Percentiles rank a stretch among this genome's conserved stretches.
Conservation (phyloP, 2,113 vertebrate genomes). For the Pygoscelis antarcticus region DNA sequence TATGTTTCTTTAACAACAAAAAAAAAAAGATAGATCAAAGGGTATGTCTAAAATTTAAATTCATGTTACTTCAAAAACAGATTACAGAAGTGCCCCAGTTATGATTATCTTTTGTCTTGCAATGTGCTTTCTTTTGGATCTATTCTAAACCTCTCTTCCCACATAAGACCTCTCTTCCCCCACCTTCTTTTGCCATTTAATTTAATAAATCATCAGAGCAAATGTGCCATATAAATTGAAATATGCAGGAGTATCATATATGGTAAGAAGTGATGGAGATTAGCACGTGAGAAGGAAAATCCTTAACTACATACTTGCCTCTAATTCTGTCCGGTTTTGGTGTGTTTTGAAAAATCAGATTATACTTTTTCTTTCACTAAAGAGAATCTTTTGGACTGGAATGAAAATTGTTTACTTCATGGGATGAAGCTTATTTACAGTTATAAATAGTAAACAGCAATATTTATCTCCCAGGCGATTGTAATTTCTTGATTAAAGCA, state of each 20-base stretch:
- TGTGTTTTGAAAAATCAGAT: constrained; percentile 48
- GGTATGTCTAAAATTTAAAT: not conserved
- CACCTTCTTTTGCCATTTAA: constrained; percentile 40
- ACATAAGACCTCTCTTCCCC: not conserved
- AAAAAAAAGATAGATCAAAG: not conserved
- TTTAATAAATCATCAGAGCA: constrained; percentile 24
- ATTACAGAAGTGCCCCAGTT: not conserved
- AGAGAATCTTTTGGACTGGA: not conserved
- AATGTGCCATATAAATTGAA: constrained; percentile 46
- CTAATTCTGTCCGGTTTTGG: constrained; percentile 2
- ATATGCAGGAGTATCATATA: not conserved
- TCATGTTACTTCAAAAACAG: not conserved
- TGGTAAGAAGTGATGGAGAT: not conserved
- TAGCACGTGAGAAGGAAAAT: constrained; percentile 33
- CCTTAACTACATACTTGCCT: not conserved
- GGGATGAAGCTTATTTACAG: not conserved
- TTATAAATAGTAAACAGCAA: constrained; percentile 33
- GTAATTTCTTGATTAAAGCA: constrained; percentile 16
- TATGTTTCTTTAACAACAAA: not conserved
- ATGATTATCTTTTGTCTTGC: not conserved
- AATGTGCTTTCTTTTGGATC: not conserved
- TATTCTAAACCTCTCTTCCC: constrained; percentile 26
- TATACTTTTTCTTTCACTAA: constrained; percentile 45
- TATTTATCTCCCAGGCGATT: not conserved
- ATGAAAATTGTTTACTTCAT: constrained; percentile 29